A percentile compares a stretch with the other conserved stretches of the same genome.
phyloP scores from a whole-genome alignment of 2,113 vertebrate species.

The Amphiprion percula region DNA sequence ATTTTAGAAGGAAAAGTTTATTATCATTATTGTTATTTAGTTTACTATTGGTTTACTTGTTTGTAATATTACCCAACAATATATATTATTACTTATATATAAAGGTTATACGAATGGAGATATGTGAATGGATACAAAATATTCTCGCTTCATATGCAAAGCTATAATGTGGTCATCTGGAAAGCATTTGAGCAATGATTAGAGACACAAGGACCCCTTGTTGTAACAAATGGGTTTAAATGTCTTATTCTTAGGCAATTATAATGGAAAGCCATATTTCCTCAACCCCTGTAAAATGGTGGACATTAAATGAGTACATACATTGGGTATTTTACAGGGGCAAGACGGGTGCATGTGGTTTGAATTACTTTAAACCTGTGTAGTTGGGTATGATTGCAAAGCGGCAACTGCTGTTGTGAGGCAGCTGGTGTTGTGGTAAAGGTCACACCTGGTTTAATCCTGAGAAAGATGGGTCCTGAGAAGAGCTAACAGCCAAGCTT shows the following conservation, averaged over 20 bases:
- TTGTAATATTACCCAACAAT: too few relatives aligned
- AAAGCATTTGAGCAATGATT: not conserved
- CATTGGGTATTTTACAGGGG: slow-evolving; percentile 51
- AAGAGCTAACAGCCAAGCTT: slow-evolving; percentile 99
- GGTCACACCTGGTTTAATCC: slow-evolving; percentile 99
- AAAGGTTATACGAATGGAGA: too few relatives aligned
- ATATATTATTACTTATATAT: too few relatives aligned
- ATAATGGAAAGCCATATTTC: not conserved
- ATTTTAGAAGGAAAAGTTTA: too few relatives aligned
- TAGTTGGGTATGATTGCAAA: slow-evolving; percentile 74
- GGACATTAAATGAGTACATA: slow-evolving; percentile 43
- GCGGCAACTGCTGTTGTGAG: slow-evolving; percentile 78
- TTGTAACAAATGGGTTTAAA: slow-evolving; percentile 12
- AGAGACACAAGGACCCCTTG: not conserved
- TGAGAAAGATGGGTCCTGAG: slow-evolving; percentile 99
- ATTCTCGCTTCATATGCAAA: too few relatives aligned
- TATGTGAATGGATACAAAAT: too few relatives aligned
- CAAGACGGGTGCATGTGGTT: slow-evolving; percentile 63
- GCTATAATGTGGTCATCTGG: too few relatives aligned
- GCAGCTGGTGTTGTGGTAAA: slow-evolving; percentile 90
- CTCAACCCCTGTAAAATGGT: slow-evolving; percentile 13
- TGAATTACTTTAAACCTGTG: slow-evolving; percentile 63
- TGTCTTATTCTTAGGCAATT: slow-evolving; percentile 8
- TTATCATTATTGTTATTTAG: too few relatives aligned
- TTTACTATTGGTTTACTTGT: too few relatives aligned